Evolutionary conservation across 2,113 vertebrate genomes (phyloP).

Genomic region (Rhynchopsitta pachyrhyncha): DNA sequence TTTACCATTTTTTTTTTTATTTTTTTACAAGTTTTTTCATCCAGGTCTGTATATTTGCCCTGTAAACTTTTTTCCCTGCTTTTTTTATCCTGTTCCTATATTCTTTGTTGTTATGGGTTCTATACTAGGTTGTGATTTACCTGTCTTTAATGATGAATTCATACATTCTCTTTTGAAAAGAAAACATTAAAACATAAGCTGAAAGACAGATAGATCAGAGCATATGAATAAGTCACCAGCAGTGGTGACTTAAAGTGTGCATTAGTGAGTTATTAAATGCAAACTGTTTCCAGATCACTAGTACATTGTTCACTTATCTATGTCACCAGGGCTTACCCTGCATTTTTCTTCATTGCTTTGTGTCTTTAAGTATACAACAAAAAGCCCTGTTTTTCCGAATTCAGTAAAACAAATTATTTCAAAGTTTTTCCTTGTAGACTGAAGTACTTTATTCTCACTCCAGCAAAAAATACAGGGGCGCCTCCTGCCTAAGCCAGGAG

Average conservation of each 20-base stretch:
- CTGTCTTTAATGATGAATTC: background rate
- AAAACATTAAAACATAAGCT: background rate
- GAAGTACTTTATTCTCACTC: background rate
- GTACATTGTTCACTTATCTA: background rate
- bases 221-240: background rate
- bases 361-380: background rate
- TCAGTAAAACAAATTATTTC: background rate
- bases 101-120: background rate
- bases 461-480: background rate
- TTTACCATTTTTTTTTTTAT: background rate
- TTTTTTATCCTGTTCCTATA: background rate
- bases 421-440: background rate
- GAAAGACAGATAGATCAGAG: background rate
- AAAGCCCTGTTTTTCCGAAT: background rate
- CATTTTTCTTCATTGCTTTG: background rate
- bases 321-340: background rate
- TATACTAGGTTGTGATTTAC: background rate
- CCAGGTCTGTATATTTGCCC: background rate
- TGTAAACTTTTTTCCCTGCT: fast-evolving
- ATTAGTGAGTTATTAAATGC: background rate
- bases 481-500: background rate
- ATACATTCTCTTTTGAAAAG: background rate
- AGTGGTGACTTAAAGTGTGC: background rate
- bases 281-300: background rate
- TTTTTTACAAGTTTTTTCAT: background rate